Percentiles rank a stretch among this genome's conserved stretches.
These are phyloP conservation scores for Psilanteris sp. DNA, from an alignment of 1,140 invertebrate genomes.

Conservation along the genomic window DNA sequence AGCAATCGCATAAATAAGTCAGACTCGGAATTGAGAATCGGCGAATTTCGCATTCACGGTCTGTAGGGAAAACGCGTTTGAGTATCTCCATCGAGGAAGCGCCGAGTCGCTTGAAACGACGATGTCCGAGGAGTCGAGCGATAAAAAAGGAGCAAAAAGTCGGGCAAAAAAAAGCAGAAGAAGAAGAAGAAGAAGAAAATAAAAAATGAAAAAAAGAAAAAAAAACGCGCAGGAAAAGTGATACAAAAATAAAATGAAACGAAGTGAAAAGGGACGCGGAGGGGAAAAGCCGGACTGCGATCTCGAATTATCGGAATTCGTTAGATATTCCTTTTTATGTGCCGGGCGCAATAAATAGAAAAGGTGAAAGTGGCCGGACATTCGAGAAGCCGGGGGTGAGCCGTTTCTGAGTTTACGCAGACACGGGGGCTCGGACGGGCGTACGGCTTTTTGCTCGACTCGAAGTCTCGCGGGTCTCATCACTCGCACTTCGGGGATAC, in stretches of 20 bases:
- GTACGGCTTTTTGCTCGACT: constrained; percentile 70
- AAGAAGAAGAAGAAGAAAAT: constrained; percentile 56
- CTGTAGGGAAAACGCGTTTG: constrained; percentile 71
- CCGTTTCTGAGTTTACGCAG: constrained; percentile 60
- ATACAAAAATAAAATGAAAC: constrained; percentile 59
- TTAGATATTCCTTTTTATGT: constrained; percentile 80
- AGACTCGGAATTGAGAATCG: constrained; percentile 64
- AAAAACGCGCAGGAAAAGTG: constrained; percentile 36
- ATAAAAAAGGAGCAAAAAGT: constrained; percentile 40
- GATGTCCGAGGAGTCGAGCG: constrained; percentile 52
- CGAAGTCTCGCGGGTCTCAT: constrained; percentile 77
- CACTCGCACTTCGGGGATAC: constrained; percentile 76
- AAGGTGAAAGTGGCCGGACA: constrained; percentile 65
- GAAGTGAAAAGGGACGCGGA: constrained; percentile 39
- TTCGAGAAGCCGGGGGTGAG: constrained; percentile 20
- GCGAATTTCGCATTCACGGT: constrained; percentile 72
- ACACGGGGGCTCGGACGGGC: background rate
- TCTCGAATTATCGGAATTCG: constrained; percentile 77
- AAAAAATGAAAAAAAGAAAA: constrained; percentile 29
- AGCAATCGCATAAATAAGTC: constrained; percentile 78
- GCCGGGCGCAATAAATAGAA: constrained; percentile 73
- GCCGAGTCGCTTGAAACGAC: constrained; percentile 60
- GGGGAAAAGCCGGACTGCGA: constrained; percentile 49
- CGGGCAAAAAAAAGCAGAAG: constrained; percentile 42
- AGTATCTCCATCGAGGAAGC: constrained; percentile 51